Percentiles rank a stretch among this genome's conserved stretches.
These are phyloP conservation scores for Hydropsyche tenuis DNA, from an alignment of 1,140 invertebrate genomes.

Conservation along the genomic window DNA sequence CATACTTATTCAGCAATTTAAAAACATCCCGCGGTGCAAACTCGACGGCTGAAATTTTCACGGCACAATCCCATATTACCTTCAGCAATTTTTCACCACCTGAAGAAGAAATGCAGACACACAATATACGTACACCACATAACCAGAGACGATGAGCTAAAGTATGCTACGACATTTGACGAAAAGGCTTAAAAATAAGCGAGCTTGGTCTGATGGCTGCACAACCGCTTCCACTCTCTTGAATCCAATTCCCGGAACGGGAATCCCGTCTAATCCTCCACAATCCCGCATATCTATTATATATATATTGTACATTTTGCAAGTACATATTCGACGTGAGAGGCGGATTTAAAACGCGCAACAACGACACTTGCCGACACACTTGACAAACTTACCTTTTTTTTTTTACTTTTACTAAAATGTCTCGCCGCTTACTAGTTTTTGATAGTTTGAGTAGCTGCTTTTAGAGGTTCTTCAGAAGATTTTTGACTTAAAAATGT, in stretches of 20 bases:
- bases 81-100: too few species aligned
- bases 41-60: too few species aligned
- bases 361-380: conserved; percentile 22
- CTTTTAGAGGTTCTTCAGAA: too few species aligned
- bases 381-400: not conserved
- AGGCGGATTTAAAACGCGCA: conserved; percentile 36
- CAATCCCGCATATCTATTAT: conserved; percentile 37
- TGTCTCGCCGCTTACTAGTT: too few species aligned
- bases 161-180: not conserved
- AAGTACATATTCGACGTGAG: conserved; percentile 23
- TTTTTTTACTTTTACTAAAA: too few species aligned
- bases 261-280: conserved; percentile 37
- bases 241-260: conserved; percentile 41
- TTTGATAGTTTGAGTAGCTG: too few species aligned
- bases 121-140: not conserved
- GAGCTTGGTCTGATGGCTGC: not conserved
- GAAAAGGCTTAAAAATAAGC: not conserved
- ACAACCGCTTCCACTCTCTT: conserved; percentile 31
- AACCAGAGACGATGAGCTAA: not conserved
- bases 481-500: too few species aligned
- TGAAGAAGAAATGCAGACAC: not conserved
- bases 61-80: too few species aligned
- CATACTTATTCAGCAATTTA: too few species aligned
- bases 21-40: too few species aligned
- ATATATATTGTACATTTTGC: too few species aligned